phyloP scores from a whole-genome alignment of 2,113 vertebrate genomes.

The Sclerurus mexicanus region DNA sequence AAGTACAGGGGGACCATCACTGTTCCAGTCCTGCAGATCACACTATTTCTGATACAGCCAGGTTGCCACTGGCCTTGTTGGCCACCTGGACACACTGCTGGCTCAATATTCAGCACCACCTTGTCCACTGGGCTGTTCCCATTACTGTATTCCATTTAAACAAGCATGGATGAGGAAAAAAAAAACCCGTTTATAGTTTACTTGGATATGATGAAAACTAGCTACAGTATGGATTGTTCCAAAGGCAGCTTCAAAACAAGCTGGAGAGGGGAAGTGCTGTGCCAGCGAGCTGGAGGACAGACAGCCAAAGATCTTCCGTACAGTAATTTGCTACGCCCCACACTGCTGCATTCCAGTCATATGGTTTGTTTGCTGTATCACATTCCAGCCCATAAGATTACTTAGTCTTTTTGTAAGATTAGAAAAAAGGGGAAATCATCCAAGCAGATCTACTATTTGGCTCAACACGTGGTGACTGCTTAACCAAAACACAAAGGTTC shows the following conservation, averaged over 20 bases:
- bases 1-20: neutral
- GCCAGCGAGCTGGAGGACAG: neutral
- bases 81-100: neutral
- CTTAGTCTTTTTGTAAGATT: slow-evolving; percentile 16
- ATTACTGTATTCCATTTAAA: neutral
- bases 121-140: neutral
- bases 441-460: neutral
- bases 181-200: neutral
- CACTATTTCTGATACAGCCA: neutral
- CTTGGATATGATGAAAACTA: neutral
- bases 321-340: neutral
- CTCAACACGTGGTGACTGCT: neutral
- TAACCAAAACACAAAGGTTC: neutral
- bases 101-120: neutral
- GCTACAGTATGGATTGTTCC: neutral
- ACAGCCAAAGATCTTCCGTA: neutral
- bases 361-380: neutral
- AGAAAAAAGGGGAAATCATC: slow-evolving; percentile 8
- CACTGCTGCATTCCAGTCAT: neutral
- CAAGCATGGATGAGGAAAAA: neutral
- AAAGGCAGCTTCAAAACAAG: neutral
- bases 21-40: neutral
- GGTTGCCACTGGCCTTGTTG: neutral
- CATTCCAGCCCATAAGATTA: neutral
- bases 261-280: neutral